Percentiles rank a stretch among this genome's conserved stretches.
phyloP scores from a whole-genome alignment of 2,797 vertebrate genomes.

The Falco berigora region DNA sequence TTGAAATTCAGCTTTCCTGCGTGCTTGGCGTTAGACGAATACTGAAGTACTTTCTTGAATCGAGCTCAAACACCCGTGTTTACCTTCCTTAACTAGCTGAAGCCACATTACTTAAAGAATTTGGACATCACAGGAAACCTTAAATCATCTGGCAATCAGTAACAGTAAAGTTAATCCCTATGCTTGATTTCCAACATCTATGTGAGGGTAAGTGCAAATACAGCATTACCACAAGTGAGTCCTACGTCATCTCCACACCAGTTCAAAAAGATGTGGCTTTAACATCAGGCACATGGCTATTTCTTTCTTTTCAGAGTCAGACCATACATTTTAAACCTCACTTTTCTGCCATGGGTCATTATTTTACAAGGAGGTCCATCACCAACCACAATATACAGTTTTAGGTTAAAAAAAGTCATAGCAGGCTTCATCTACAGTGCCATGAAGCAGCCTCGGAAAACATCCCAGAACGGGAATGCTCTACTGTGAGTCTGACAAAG shows the following conservation, averaged over 20 bases:
- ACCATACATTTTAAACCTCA: fast-evolving
- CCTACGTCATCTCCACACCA: neutral
- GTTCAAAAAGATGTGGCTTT: neutral
- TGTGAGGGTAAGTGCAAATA: neutral
- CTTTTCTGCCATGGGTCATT: neutral
- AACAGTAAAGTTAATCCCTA: neutral
- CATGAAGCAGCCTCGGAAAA: neutral
- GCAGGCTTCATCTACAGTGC: neutral
- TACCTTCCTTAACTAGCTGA: neutral
- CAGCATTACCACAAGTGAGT: neutral
- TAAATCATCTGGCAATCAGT: neutral
- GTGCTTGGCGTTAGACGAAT: neutral
- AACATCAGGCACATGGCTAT: neutral
- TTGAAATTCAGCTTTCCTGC: neutral
- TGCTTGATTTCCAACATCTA: neutral
- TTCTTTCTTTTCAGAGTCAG: neutral
- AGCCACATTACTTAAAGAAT: neutral
- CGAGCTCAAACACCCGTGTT: neutral
- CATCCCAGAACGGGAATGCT: neutral
- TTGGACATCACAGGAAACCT: conserved; percentile 11
- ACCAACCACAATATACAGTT: neutral
- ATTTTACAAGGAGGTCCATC: neutral
- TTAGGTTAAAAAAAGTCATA: neutral
- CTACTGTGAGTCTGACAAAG: neutral
- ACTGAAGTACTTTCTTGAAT: neutral